Evolutionary conservation across 1,140 invertebrate genomes (phyloP), one percentile per base, ranked within the genome.

Genomic region (Linepithema humile): DNA sequence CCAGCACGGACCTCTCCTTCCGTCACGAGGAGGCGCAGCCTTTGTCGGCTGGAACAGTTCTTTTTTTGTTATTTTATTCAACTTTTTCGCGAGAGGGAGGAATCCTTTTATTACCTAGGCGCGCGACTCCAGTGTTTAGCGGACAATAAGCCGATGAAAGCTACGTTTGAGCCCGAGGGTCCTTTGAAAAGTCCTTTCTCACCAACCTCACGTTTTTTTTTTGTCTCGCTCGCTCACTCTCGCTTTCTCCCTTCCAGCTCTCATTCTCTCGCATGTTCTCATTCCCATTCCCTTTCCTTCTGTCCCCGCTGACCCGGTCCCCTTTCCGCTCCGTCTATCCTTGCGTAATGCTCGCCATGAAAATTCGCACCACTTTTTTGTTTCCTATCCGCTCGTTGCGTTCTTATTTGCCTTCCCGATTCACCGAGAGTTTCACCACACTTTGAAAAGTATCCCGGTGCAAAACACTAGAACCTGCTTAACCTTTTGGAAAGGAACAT

Each of bases 111-210:
- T 89, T 89, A 89, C 88, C 88, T 85, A 83, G 45, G 48, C 88
- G 88, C 85, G 83, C 88, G 85, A 89, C 85, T 85, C 77, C 85
- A 89, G 88, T 89, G 88, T 89, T 89, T 89, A 89, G 88, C 85
- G 88, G 77, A 89, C 88, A 89, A 89, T 89, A 89, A 89, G 88
- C 88, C 88, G 88, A 89, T 89, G 88, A 89, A 89, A 89, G 88
- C 85, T 89, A 89, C 88, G 88, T 89, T 89, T 89, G 85, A 89
- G 85, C 85, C 53, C 73, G 72, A 69, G 72, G 77, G 82, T 83
- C 88, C 88, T 89, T 89, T 89, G 85, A 89, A 89, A 89, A 75
- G 62, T 87, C 85, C 88, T 89, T 87, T 82, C 70, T 89, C 82
- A 62, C 72, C 85, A 59, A 70, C 75, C 70, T 85, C 29, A 62